phyloP scores from a whole-genome alignment of 2,888 invertebrate genomes.

The Leucania comma region DNA sequence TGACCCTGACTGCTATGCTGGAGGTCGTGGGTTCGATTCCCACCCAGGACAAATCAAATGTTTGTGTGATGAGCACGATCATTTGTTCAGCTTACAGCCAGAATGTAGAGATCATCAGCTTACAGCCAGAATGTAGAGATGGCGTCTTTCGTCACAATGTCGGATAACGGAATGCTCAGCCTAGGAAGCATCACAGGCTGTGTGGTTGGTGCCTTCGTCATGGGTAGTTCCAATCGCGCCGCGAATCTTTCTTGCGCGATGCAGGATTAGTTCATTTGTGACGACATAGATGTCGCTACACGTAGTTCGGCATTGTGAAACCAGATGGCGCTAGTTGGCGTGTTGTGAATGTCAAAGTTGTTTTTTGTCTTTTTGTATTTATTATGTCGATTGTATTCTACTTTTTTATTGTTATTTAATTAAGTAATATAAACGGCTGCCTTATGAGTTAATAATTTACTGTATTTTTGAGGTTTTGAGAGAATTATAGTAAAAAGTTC shows the following conservation, averaged over 20 bases:
- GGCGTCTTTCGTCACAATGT: conserved; percentile 85
- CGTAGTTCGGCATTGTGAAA: conserved; percentile 9
- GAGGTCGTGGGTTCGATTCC: too few species aligned
- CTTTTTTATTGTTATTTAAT: neutral
- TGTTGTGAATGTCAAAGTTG: neutral
- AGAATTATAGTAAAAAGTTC: neutral
- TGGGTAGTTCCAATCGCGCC: too few species aligned
- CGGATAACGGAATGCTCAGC: conserved; percentile 74
- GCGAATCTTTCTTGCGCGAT: too few species aligned
- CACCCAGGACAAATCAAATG: too few species aligned
- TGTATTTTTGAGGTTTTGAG: rapidly evolving
- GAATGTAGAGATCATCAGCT: too few species aligned
- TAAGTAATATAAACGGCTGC: neutral
- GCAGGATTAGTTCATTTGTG: too few species aligned
- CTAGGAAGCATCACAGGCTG: conserved; percentile 82
- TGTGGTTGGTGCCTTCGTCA: conserved; percentile 82
- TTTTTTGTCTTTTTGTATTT: conserved; percentile 18
- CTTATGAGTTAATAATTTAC: rapidly evolving
- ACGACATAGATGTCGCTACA: too few species aligned
- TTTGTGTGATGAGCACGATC: too few species aligned
- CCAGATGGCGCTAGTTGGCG: conserved; percentile 68
- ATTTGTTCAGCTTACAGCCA: too few species aligned
- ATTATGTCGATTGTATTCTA: neutral
- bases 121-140: conserved; percentile 86
- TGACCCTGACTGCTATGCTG: too few species aligned